These are phyloP conservation scores for Lanius ludovicianus DNA, from an alignment of 2,113 vertebrate species.

Conservation along the genomic window DNA sequence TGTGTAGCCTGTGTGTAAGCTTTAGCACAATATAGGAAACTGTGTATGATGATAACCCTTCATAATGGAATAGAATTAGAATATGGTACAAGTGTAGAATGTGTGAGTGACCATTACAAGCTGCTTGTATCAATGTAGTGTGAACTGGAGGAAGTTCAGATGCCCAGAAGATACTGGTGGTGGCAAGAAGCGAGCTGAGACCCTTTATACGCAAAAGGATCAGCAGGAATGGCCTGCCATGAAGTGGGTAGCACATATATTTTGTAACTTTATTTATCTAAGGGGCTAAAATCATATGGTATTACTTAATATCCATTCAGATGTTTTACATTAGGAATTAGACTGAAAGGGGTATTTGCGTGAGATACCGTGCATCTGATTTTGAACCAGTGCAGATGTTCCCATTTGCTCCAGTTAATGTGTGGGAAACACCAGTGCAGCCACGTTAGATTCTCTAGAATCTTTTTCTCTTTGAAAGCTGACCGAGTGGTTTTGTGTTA, in stretches of 20 bases:
- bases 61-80: neutral
- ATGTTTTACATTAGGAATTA: neutral
- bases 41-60: neutral
- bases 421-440: neutral
- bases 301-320: neutral
- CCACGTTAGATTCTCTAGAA: neutral
- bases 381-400: neutral
- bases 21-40: neutral
- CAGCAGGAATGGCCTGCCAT: neutral
- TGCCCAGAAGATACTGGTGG: neutral
- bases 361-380: neutral
- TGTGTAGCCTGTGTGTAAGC: neutral
- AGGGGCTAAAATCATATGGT: neutral
- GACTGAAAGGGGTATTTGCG: neutral
- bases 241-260: neutral
- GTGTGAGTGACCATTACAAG: neutral
- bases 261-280: neutral
- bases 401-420: neutral
- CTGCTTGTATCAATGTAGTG: neutral
- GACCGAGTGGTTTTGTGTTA: neutral
- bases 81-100: neutral
- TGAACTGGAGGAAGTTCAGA: neutral
- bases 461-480: neutral
- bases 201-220: neutral
- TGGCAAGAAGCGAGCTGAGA: neutral